phyloP scores from a whole-genome alignment of 2,888 invertebrate species.

The Heliconius erato region DNA sequence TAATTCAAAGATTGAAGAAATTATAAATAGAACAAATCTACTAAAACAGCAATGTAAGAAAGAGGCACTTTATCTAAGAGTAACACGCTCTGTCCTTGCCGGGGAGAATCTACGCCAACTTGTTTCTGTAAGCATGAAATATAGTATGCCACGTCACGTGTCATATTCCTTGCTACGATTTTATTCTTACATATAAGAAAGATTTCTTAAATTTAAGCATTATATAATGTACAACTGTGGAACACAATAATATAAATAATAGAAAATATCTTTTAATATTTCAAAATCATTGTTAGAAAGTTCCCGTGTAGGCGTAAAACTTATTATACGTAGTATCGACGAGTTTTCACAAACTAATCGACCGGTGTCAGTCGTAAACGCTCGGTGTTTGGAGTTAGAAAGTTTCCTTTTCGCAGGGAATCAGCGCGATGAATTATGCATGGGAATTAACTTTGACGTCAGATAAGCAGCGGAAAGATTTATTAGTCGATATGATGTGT shows the following conservation, averaged over 20 bases:
- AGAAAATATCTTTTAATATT: neutral
- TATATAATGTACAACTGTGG: neutral
- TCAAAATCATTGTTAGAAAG: constrained; percentile 19
- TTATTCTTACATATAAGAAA: constrained; percentile 47
- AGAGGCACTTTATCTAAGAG: constrained; percentile 64
- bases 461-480: constrained; percentile 84
- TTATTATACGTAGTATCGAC: constrained; percentile 37
- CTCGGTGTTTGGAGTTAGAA: constrained; percentile 64
- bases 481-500: constrained; percentile 84
- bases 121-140: constrained; percentile 76
- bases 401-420: constrained; percentile 75
- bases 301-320: neutral
- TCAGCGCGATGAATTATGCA: constrained; percentile 83
- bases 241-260: neutral
- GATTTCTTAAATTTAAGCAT: constrained; percentile 24
- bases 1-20: neutral
- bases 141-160: constrained; percentile 61
- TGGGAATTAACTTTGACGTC: constrained; percentile 84
- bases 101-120: constrained; percentile 61
- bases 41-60: constrained; percentile 43
- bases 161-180: constrained; percentile 45
- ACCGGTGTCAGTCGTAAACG: constrained; percentile 64
- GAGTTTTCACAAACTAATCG: constrained; percentile 56
- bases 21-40: constrained; percentile 29
- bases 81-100: constrained; percentile 65